Evolutionary conservation across 2,888 invertebrate species (phyloP), one percentile per base, ranked within the genome.

Genomic region (Octonoba sinensis): DNA sequence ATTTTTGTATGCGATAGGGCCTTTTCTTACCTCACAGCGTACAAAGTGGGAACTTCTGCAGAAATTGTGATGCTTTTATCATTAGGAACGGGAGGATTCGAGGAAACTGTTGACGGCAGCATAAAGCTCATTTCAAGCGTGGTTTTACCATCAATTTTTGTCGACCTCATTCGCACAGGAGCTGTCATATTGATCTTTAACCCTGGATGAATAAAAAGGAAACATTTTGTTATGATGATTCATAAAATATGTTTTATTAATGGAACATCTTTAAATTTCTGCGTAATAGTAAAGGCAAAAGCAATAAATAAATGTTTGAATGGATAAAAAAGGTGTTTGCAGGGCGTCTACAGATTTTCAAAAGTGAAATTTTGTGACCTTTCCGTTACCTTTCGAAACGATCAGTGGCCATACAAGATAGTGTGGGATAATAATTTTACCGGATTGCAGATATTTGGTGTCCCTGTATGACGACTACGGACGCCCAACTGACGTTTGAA

Each of bases 161-260:
- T 70, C 1, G 24, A 44, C 20, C 27, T 46, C 47, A 69, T 81
- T 57, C 74, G 54, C 1, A 81, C 81, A 11, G 81, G 81, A 16
- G 74, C 81, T 1, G 73, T 73, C 81, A 81, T 81, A 24, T 74
- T 66, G n/a, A 78, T 78, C 24, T 36, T 71, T 44, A 65, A 16
- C 2, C 16, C 78, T 78, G 18, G 13, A 20, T 27, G 15, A 56
- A 62, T 11, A 60, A 70, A 57, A 1, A 69, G 44, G 6, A 54
- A 8, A 24, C 46, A 16, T 27, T 13, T 13, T 24, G 22, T 16
- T 24, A 4, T 24, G 24, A 22, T 59, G 27, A 8, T 27, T 27
- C 11, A 27, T 16, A 8, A 20, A 22, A 24, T 12, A 16, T 12
- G n/a, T 54, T 18, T 18, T 54, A 54, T 16, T 6, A 13, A 54